Evolutionary conservation across 2,113 vertebrate species (phyloP).

Genomic region (Zosterops japonicus): DNA sequence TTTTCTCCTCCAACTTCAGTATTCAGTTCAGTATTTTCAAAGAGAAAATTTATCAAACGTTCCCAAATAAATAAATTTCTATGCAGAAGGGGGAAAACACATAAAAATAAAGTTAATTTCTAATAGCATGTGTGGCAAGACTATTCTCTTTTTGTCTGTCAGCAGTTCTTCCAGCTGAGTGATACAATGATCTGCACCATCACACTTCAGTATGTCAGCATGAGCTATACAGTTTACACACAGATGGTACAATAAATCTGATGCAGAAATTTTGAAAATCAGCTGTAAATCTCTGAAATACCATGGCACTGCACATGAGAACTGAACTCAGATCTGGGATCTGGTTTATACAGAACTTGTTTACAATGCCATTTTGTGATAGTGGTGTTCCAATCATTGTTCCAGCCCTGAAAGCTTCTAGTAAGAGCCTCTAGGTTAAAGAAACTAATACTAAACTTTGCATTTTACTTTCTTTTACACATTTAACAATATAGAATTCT

Average conservation of each 20-base stretch:
- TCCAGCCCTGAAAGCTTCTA: neutral
- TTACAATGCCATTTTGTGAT: neutral
- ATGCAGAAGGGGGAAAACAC: neutral
- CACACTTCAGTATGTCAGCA: neutral
- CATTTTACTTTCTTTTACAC: neutral
- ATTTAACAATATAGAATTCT: neutral
- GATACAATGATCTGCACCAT: neutral
- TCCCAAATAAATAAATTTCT: neutral
- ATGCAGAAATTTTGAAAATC: neutral
- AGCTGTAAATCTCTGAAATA: neutral
- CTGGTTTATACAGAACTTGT: neutral
- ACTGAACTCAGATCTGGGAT: neutral
- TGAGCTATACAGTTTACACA: neutral
- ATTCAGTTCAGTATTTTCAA: neutral
- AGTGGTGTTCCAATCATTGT: neutral
- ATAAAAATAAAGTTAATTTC: neutral
- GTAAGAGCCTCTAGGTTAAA: neutral
- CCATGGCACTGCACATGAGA: neutral
- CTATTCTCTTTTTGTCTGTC: neutral
- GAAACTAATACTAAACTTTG: neutral
- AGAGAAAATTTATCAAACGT: neutral
- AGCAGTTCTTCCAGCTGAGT: neutral
- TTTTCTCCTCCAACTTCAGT: neutral
- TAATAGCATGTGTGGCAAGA: neutral
- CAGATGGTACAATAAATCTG: neutral